Evolutionary conservation across 2,113 vertebrate species (phyloP).

Genomic region (Elaphurus davidianus): DNA sequence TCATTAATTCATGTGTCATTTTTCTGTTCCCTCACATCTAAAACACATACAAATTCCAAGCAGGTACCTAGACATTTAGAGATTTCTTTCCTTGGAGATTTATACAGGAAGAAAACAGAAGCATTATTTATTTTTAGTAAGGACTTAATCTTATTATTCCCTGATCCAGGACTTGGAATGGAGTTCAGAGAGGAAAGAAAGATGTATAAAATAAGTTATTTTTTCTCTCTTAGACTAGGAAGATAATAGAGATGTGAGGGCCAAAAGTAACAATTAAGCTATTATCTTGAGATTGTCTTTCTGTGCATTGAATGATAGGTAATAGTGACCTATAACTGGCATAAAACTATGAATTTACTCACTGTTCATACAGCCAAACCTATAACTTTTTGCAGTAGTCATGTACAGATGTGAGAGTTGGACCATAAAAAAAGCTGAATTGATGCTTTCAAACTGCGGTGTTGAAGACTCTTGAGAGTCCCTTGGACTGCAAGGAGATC

Average conservation of each 20-base stretch:
- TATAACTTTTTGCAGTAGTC: not conserved
- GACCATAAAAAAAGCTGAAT: not conserved
- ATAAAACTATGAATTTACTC: not conserved
- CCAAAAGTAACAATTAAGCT: not conserved
- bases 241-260: not conserved
- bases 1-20: constrained; percentile 15
- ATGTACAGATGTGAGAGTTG: not conserved
- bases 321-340: not conserved
- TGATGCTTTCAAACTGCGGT: not conserved
- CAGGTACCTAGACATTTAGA: not conserved
- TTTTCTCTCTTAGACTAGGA: not conserved
- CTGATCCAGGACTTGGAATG: not conserved
- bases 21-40: not conserved
- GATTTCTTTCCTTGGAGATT: not conserved
- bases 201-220: not conserved
- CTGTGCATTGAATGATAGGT: not conserved
- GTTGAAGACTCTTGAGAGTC: not conserved
- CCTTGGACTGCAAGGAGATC: not conserved
- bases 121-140: not conserved
- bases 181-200: not conserved
- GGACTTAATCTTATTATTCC: not conserved
- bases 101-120: not conserved
- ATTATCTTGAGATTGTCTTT: not conserved
- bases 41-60: constrained; percentile 12
- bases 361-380: not conserved